Base-by-base conservation (phyloP, 2,113 vertebrate species). In the Trematomus loennbergii region DNA sequence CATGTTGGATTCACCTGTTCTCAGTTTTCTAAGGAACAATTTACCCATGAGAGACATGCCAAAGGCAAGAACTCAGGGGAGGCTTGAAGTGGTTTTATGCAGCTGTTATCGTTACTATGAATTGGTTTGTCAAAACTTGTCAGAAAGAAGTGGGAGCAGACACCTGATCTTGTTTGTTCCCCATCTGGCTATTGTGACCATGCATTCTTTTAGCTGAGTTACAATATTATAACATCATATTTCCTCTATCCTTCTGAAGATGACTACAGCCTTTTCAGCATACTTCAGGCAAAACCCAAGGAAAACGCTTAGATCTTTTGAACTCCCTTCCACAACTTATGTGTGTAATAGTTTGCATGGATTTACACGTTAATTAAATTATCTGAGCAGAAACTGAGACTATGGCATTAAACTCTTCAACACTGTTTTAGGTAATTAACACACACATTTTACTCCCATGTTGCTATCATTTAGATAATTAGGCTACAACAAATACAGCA, bases 71-170 rank as follows among this genome's bases (percentile, higher is more conserved):
- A 71, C 48, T 53, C 48, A 68, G 75, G 55, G 64, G 65, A 54
- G 45, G 72, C n/a, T 66, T 52, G 15, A 33, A 79, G 73, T 9
- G 2, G 25, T 75, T 75, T 78, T 45, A 68, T 75, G 69, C 78
- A 84, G 78, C 83, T 67, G 78, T 84, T 86, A 57, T 79, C 72
- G 63, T 87, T 78, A 48, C 40, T 76, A 12, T 46, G 29, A 79
- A 72, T 84, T 68, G 81, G 59, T 89, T 79, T 68, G 63, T 83
- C 77, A 79, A 53, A 79, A 59, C 55, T 11, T 78, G 43, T 72
- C 60, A 69, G 61, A 50, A 58, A 70, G 58, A 81, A 77, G 48
- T 82, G 60, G 79, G 72, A 75, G 68, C 67, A 81, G 53, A 72
- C 75, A 88, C 68, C 78, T 82, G 48, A 53, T 50, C 66, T 58